Percentiles rank a stretch among this genome's conserved stretches.
Conservation (phyloP, 2,113 vertebrate genomes). For the Cheirogaleus medius region DNA sequence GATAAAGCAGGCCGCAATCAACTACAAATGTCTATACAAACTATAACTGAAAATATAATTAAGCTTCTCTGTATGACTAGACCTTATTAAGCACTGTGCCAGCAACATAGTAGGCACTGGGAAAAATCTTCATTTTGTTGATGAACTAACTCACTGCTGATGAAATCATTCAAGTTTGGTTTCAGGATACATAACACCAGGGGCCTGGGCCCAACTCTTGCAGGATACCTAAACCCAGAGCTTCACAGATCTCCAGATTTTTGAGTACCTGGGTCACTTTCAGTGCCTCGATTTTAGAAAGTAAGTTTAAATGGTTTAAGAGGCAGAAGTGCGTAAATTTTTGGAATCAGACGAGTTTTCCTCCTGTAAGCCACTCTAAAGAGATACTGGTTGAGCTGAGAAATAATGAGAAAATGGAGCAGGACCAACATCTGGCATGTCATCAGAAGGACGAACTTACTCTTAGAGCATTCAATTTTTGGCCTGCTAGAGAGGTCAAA, state of each 20-base stretch:
- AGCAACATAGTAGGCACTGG: background rate
- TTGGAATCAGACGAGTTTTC: background rate
- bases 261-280: background rate
- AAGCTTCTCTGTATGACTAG: background rate
- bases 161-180: background rate
- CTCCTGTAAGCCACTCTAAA: background rate
- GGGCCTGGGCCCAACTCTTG: background rate
- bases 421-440: background rate
- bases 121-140: background rate
- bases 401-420: background rate
- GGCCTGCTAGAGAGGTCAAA: background rate
- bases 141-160: background rate
- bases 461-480: background rate
- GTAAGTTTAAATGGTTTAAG: background rate
- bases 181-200: background rate
- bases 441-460: background rate
- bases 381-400: background rate
- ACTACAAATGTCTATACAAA: background rate
- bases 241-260: background rate
- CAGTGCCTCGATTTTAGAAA: background rate
- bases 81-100: background rate
- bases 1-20: constrained; percentile 5
- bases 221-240: constrained; percentile 1
- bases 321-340: background rate
- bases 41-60: background rate